Percentiles rank a stretch among this genome's conserved stretches.
Evolutionary conservation across 2,797 vertebrate genomes (phyloP).

Genomic region (Schizopygopsis malacanthus): DNA sequence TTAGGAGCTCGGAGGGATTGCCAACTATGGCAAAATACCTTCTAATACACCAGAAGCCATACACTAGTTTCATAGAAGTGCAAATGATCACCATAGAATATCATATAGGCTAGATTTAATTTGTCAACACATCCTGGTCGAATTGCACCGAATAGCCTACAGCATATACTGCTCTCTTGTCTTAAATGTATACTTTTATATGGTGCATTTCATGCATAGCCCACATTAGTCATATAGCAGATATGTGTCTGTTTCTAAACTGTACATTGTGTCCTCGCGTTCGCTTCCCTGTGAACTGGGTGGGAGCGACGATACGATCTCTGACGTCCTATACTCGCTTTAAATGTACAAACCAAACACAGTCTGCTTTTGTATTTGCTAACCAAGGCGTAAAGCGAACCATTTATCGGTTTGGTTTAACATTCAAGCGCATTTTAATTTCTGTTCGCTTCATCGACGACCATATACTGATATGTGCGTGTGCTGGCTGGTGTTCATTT

Average conservation of each 20-base stretch:
- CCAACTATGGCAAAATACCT: slow-evolving; percentile 45
- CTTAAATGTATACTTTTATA: not conserved
- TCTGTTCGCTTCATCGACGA: not conserved
- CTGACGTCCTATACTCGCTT: not conserved
- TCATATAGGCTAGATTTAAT: not conserved
- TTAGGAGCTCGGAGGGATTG: slow-evolving; percentile 67
- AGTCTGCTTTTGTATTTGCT: not conserved
- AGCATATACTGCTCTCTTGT: not conserved
- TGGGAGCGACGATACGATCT: slow-evolving; percentile 28
- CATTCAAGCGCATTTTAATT: not conserved
- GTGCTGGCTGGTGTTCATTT: not conserved
- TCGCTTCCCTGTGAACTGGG: slow-evolving; percentile 6
- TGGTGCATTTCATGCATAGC: not conserved
- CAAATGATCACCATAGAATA: not conserved
- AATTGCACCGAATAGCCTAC: not conserved
- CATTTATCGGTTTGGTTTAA: not conserved
- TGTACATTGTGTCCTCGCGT: slow-evolving; percentile 33
- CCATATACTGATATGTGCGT: not conserved
- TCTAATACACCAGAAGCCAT: not conserved
- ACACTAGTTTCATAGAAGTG: not conserved
- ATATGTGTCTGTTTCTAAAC: slow-evolving; percentile 6
- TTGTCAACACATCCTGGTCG: not conserved
- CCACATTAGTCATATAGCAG: too few relatives aligned
- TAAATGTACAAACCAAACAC: not conserved
- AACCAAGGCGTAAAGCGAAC: not conserved